Base-by-base conservation (phyloP, 2,113 vertebrate species). In the Athene noctua region DNA sequence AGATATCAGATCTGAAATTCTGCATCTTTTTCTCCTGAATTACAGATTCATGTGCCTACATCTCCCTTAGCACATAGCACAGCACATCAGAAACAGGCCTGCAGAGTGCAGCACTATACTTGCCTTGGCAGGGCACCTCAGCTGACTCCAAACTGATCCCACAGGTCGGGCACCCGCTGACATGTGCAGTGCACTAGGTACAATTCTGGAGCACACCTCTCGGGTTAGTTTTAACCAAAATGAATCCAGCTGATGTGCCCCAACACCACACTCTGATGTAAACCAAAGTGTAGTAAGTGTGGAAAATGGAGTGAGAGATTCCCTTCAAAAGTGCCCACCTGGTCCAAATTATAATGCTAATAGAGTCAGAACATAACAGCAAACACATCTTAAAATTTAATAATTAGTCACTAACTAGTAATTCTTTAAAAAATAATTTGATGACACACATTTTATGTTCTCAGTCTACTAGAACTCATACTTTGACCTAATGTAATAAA, bases 21-120 rank as follows among this genome's bases (percentile, higher is more conserved):
- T 15, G 26, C 4, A 59, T 10, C 22, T 4, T 81, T 62, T 71
- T n/a, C 61, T 67, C 42, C 54, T 44, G 15, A 79, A 52, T 1
- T 67, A 32, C 27, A 52, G 14, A 52, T 77, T 42, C 19, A 2
- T 9, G 22, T 54, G 47, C 36, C 59, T 83, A 23, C 34, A 11
- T 63, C 42, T 72, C 29, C 42, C 30, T 5, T 5, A 61, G 47
- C 63, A 77, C 19, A 2, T 0, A 47, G 52, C 40, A 63, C n/a
- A 63, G 61, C 26, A 25, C 73, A 42, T 4, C 12, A 88, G 61
- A 32, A 67, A 8, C 18, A 54, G 30, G 61, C 55, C 91, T 83
- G 70, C 42, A 42, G 16, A 3, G 32, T 6, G 26, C 36, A 13
- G 1, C 7, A 12, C 4, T 9, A 4, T 0, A 1, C 27, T 32